A percentile compares a stretch with the other conserved stretches of the same genome.
phyloP scores from a whole-genome alignment of 1,140 invertebrate genomes.

The Drosophila hydei region DNA sequence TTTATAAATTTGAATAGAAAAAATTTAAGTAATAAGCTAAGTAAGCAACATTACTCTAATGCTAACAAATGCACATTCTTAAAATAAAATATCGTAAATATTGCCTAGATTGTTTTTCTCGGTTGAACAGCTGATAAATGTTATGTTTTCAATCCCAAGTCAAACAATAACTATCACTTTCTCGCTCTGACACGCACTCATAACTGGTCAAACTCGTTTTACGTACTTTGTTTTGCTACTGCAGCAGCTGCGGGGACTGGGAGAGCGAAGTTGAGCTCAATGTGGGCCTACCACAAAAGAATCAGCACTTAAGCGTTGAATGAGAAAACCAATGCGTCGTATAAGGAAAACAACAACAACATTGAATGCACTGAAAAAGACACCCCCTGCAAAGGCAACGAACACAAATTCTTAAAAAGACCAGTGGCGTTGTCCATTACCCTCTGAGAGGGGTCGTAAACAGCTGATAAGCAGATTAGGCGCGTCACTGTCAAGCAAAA shows the following conservation, averaged over 20 bases:
- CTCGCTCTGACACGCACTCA: neutral
- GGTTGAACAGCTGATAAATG: conserved; percentile 32
- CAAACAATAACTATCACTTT: neutral
- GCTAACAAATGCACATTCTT: neutral
- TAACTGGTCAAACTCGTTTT: conserved; percentile 62
- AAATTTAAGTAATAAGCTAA: neutral
- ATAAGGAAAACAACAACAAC: conserved; percentile 17
- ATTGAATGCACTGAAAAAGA: conserved; percentile 38
- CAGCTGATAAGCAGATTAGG: conserved; percentile 38
- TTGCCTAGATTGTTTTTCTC: neutral
- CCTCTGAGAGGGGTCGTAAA: conserved; percentile 7
- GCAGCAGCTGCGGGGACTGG: conserved; percentile 3
- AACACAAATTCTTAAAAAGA: conserved; percentile 28
- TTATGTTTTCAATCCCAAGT: conserved; percentile 13
- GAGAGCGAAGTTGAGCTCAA: conserved; percentile 33
- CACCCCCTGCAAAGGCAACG: conserved; percentile 29
- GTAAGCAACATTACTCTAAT: neutral
- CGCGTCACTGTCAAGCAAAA: neutral
- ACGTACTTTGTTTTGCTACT: conserved; percentile 42
- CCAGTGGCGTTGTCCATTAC: conserved; percentile 31
- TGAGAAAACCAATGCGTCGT: conserved; percentile 17
- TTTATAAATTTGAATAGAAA: neutral
- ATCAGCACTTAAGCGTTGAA: neutral
- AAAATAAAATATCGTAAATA: too few species aligned
- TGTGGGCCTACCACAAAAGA: conserved; percentile 23